Percentiles rank a stretch among this genome's conserved stretches.
phyloP scores from a whole-genome alignment of 2,888 invertebrate species.

The Neoascia interrupta region DNA sequence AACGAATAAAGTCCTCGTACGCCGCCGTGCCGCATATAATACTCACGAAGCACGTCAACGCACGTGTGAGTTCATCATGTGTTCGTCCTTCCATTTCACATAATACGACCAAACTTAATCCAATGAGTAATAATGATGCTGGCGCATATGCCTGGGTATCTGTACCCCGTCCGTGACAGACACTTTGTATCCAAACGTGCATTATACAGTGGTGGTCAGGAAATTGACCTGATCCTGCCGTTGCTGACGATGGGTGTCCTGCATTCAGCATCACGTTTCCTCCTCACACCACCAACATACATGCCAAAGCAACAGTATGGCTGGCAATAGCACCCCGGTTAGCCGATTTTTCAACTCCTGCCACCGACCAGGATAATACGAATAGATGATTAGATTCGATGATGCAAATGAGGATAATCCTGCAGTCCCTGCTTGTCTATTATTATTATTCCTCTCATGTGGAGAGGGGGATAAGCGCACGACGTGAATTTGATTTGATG shows the following conservation, averaged over 20 bases:
- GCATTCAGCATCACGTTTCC: constrained; percentile 62
- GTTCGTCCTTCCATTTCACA: constrained; percentile 6
- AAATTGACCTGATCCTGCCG: constrained; percentile 57
- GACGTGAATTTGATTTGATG: constrained; percentile 65
- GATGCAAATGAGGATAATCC: constrained; percentile 69
- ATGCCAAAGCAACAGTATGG: not conserved
- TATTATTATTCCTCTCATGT: constrained; percentile 63
- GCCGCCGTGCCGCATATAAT: not conserved
- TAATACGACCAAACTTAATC: constrained; percentile 46
- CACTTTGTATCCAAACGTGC: constrained; percentile 30
- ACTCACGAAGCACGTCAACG: not conserved
- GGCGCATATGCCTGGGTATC: too few relatives aligned
- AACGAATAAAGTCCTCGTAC: not conserved
- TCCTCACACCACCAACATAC: constrained; percentile 34
- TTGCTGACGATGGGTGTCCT: constrained; percentile 21
- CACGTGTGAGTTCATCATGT: not conserved
- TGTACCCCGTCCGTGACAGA: constrained; percentile 16
- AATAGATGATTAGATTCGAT: constrained; percentile 66
- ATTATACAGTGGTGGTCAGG: constrained; percentile 51
- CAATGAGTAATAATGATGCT: constrained; percentile 56
- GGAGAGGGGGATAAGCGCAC: constrained; percentile 31
- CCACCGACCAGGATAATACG: constrained; percentile 34
- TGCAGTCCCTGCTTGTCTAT: constrained; percentile 45
- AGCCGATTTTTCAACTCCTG: constrained; percentile 41
- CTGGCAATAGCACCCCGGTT: constrained; percentile 21